Base-by-base conservation (phyloP, 2,888 invertebrate species). In the Biston betularia region DNA sequence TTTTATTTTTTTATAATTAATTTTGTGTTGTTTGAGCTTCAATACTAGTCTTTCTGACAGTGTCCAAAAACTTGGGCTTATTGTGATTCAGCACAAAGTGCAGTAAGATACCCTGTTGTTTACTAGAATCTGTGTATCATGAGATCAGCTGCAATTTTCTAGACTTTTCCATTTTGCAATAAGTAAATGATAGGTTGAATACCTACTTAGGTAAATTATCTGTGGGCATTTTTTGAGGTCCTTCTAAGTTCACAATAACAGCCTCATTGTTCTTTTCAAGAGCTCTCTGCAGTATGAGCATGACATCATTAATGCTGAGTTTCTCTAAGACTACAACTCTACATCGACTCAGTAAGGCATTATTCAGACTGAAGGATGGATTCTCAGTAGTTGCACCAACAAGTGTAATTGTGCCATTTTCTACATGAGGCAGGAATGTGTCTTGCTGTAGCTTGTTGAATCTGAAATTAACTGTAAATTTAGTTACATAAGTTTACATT, bases 331-430 rank as follows among this genome's bases (percentile, higher is more conserved):
- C 95, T 68, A 97, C 94, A 2, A 97, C 97, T 71, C 96, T 94
- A 79, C 97, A 97, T 34, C 97, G 94, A 83, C 97, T 97, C 10
- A 97, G 89, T 42, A 98, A 86, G 0, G 97, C 97, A 73, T 95
- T 96, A 87, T 97, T 97, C 56, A 97, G 94, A 78, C 96, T 96
- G 84, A 97, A 97, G 0, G 97, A 97, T n/a, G 97, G 97, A 87
- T 97, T 97, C 86, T 97, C 97, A 46, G 97, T 98, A 0, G 97
- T 98, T 0, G 97, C 97, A 38, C 97, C 97, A 65, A 98, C 95
- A 66, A 97, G 87, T 50, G 94, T 96, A 45, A 98, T 95, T 35
- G 96, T 96, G 0, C 97, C 97, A 85, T 95, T 96, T 86, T 97
- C 97, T 14, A 97, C 96, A 85, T 97, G 96, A 4, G 97, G 96